These are phyloP conservation scores for Apocrypta bakeri DNA, from an alignment of 1,140 invertebrate species.

Conservation along the genomic window DNA sequence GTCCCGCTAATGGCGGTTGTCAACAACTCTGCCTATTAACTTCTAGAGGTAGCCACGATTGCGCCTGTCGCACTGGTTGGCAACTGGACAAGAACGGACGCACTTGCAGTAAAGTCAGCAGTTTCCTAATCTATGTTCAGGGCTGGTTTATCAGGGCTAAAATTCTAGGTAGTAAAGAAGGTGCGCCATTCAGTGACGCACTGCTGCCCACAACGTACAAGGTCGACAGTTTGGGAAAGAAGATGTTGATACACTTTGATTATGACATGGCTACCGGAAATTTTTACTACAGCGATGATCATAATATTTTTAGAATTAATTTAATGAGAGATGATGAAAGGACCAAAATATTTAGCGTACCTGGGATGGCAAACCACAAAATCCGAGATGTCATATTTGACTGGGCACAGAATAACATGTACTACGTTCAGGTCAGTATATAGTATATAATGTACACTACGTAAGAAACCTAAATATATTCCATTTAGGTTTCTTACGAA, in stretches of 20 bases:
- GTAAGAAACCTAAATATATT: too few species aligned
- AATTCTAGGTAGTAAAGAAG: neutral
- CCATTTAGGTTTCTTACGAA: too few species aligned
- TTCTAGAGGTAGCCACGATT: neutral
- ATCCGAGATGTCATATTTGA: neutral
- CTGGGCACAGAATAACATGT: neutral
- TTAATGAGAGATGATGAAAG: neutral
- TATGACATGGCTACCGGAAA: neutral
- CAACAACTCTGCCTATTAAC: constrained; percentile 16
- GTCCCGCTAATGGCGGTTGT: neutral
- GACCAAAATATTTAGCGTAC: neutral
- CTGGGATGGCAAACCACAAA: neutral
- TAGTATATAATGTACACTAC: too few species aligned
- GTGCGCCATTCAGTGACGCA: neutral
- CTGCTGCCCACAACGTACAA: neutral
- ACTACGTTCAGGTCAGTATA: neutral
- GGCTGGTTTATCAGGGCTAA: neutral
- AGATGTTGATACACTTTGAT: neutral
- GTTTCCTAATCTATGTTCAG: neutral
- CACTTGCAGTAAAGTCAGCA: neutral
- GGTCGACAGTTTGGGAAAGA: neutral
- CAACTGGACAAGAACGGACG: neutral
- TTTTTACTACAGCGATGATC: constrained; percentile 20
- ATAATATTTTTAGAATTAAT: constrained; percentile 2
- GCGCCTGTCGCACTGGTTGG: constrained; percentile 15